Evolutionary conservation across 2,888 invertebrate genomes (phyloP), one percentile per base, ranked within the genome.

Genomic region (Macaria notata): DNA sequence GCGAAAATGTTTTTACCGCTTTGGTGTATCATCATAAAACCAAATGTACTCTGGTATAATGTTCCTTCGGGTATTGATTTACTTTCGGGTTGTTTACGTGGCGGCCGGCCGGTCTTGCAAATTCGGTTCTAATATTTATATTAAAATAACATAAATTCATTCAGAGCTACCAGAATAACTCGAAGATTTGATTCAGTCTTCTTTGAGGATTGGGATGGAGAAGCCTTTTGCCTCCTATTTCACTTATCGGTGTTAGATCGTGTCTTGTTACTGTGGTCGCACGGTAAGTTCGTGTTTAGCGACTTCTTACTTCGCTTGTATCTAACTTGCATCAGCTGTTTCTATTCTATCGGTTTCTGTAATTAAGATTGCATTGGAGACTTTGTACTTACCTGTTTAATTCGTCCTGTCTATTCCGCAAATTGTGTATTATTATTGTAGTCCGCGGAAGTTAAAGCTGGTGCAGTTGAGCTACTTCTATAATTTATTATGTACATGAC

Each of bases 11-110:
- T 75, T 78, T 75, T 70, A 75, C 72, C 69, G 59, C 70, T 69
- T 68, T 67, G 73, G 73, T 79, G 73, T 83, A 86, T 86, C 84
- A 87, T 86, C 88, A 81, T 87, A 83, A 86, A 84, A 79, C 71
- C 75, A 76, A 83, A 84, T 81, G 76, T 69, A 70, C 68, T 66
- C 68, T 41, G 46, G 55, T 29, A 55, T 79, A 75, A 67, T 64
- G 69, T 69, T 75, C 72, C 73, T 69, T 76, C 67, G 73, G 75
- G 65, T 74, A 84, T 84, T 85, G 85, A 87, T 88, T 88, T 88
- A 88, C 84, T 83, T 81, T 77, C 73, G 72, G 79, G 75, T 74
- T 82, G 80, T 88, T 86, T 84, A 84, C 82, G 79, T 69, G 73
- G 73, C 70, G 75, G 72, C 65, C 86, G 83, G 84, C 83, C 85